Evolutionary conservation across 2,888 invertebrate species (phyloP).

Genomic region (Callinectes sapidus): DNA sequence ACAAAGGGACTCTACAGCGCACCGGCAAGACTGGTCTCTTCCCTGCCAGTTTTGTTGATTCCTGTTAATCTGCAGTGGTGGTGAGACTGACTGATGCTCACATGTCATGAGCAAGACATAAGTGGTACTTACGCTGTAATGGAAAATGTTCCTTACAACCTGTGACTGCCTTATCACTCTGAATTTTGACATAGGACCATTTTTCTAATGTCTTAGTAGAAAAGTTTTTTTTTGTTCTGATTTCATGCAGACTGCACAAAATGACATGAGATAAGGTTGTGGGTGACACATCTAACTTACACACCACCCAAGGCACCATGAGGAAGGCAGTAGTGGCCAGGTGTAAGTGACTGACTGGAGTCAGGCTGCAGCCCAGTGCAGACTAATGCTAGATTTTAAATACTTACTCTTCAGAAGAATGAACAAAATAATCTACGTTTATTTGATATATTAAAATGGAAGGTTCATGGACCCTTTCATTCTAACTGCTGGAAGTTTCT

Average conservation of each 20-base stretch:
- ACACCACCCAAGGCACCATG: background rate
- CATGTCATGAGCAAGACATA: slow-evolving; percentile 18
- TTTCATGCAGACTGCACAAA: slow-evolving; percentile 23
- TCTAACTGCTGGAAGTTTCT: background rate
- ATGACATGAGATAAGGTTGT: background rate
- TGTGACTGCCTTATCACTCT: slow-evolving; percentile 32
- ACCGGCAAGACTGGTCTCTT: slow-evolving; percentile 95
- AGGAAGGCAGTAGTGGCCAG: background rate
- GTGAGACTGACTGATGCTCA: background rate
- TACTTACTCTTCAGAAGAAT: background rate
- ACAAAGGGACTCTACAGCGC: slow-evolving; percentile 91
- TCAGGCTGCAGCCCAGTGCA: background rate
- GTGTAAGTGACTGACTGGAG: background rate
- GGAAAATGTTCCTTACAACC: background rate
- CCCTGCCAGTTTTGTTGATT: slow-evolving; percentile 94
- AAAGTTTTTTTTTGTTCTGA: background rate
- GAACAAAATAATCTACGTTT: background rate
- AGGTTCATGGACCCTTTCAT: background rate
- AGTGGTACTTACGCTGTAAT: slow-evolving; percentile 26
- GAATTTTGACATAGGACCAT: slow-evolving; percentile 19
- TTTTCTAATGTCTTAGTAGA: background rate
- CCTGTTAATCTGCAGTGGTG: slow-evolving; percentile 77
- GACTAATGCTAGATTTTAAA: background rate
- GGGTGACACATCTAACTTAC: background rate
- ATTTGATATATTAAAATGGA: background rate